Evolutionary conservation across 2,797 vertebrate species (phyloP).

Genomic region (Fundulus diaphanus): DNA sequence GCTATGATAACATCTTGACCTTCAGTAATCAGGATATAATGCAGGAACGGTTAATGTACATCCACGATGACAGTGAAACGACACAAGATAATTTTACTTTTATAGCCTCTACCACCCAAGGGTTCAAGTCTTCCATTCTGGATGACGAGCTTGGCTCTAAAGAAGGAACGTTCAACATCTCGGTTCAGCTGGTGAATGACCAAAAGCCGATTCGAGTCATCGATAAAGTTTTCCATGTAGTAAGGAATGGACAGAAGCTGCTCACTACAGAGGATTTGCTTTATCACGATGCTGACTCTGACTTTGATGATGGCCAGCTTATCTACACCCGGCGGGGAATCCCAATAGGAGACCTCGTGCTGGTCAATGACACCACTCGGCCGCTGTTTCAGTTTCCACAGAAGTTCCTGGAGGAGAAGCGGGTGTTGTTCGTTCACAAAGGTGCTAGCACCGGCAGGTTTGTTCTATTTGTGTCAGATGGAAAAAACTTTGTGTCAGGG

Average conservation of each 20-base stretch:
- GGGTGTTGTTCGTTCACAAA: constrained; percentile 85
- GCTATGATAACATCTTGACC: constrained; percentile 78
- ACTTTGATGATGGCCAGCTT: constrained; percentile 87
- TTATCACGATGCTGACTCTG: constrained; percentile 88
- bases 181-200: constrained; percentile 88
- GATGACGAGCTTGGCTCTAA: constrained; percentile 62
- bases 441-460: constrained; percentile 86
- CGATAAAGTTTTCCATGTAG: constrained; percentile 87
- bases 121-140: constrained; percentile 58
- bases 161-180: constrained; percentile 84
- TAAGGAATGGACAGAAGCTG: constrained; percentile 83
- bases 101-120: constrained; percentile 74
- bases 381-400: constrained; percentile 90
- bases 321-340: constrained; percentile 89
- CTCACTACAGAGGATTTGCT: constrained; percentile 86
- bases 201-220: constrained; percentile 87
- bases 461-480: constrained; percentile 92
- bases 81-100: constrained; percentile 83
- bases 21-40: constrained; percentile 87
- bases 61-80: constrained; percentile 91
- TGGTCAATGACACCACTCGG: constrained; percentile 82
- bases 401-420: constrained; percentile 83
- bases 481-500: constrained; percentile 86
- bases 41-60: constrained; percentile 84
- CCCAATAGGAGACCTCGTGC: constrained; percentile 90